Evolutionary conservation across 2,888 invertebrate genomes (phyloP), one percentile per base, ranked within the genome.

Genomic region (Cetonia aurata): DNA sequence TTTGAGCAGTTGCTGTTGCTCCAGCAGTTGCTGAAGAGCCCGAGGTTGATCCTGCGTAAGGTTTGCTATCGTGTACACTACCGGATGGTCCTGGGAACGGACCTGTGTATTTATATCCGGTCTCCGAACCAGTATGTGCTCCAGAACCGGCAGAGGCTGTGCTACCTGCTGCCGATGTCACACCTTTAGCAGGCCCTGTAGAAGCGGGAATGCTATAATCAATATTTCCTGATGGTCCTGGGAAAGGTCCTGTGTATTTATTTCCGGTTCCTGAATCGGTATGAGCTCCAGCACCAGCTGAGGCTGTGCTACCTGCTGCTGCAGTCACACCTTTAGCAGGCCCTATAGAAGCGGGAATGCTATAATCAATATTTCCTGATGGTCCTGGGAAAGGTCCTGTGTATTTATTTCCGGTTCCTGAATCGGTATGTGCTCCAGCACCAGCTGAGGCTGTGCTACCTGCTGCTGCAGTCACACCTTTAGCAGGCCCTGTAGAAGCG

Each of bases 381-480:
- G 72, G 73, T 8, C 72, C 74, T 25, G 73, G 75, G 53, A 75
- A 75, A 8, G 70, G 55, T 33, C 71, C 71, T 8, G 68, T 71
- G 37, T 71, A 71, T 60, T 68, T 67, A 37, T 19, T 55, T 62
- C 55, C 71, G 8, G n/a, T 44, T 10, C 31, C 57, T 52, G 56
- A 37, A 57, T 19, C 46, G 9, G 44, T 31, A 44, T 44, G 12
- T 25, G 44, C 56, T 44, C 33, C 55, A 31, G 62, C 37, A 17
- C 48, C 50, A 10, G 62, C 62, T 15, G n/a, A 9, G 3, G 67
- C 55, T 25, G 67, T 56, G n/a, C 41, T 15, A 53, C 55, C 67
- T 31, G 62, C 46, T 46, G 15, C 13, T 10, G 37, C 15, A 9
- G 37, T n/a, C 13, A 41, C 25, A 25, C 25, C 41, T 15, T 57